Evolutionary conservation across 2,113 vertebrate genomes (phyloP), one percentile per base, ranked within the genome.

Genomic region (Corythornis vintsioides): DNA sequence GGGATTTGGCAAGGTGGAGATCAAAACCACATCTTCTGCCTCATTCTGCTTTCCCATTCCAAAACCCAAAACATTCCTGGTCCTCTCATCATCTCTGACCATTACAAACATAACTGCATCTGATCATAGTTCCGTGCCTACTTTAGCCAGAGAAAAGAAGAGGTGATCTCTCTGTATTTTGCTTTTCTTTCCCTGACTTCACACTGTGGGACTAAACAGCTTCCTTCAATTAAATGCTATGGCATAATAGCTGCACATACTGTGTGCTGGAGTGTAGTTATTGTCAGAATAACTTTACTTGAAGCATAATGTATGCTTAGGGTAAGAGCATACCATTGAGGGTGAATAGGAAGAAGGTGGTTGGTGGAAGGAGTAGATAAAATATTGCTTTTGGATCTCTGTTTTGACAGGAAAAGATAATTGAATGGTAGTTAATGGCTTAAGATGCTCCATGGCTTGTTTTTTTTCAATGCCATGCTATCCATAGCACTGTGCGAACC

Each of bases 251-350:
- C 18, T 48, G 63, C 20, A 2, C 1, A 1, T 12, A 6, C 9
- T 16, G 42, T 19, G 1, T 14, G 17, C 29, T n/a, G 3, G 52
- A 15, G 17, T 0, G 0, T 2, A 0, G 3, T 13, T 52, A 7
- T 61, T 42, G 10, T 22, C 43, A 25, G 50, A 31, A 56, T 33
- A 26, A 18, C 52, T 59, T 52, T 42, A n/a, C 61, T 83, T 63
- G 28, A 20, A 25, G 20, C 25, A 4, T 38, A 24, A 29, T 0
- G 0, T 33, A 10, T 22, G 22, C 28, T 60, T 24, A 35, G 45
- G 18, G 15, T 42, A 20, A 28, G 63, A 42, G 4, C 7, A 4
- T 47, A 5, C 21, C 5, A 0, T 3, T 61, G 47, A 15, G 8
- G 15, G 8, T 11, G n/a, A 33, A 28, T 7, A 50, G 13, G 57